Conservation (phyloP, 1,140 invertebrate species). For the Trichomalopsis sarcophagae region DNA sequence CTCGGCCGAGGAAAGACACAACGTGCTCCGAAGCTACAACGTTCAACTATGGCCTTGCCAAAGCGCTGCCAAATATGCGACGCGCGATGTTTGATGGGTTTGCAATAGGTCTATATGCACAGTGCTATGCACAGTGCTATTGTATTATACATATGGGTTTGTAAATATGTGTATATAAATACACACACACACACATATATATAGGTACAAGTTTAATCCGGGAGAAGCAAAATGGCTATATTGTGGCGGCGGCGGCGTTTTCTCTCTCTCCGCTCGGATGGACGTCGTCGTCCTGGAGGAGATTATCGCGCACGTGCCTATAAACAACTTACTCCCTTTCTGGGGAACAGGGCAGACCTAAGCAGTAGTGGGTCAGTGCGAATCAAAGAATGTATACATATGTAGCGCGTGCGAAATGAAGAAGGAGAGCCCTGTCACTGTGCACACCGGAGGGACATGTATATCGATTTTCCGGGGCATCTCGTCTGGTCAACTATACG, state of each 20-base stretch:
- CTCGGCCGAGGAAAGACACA: not conserved
- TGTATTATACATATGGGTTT: not conserved
- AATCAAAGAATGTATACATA: not conserved
- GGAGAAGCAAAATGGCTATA: slow-evolving; percentile 24
- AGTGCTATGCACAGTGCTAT: not conserved
- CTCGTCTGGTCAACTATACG: not conserved
- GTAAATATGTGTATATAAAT: not conserved
- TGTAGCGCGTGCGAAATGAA: not conserved
- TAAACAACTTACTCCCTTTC: not conserved
- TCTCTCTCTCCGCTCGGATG: not conserved
- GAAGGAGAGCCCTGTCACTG: not conserved
- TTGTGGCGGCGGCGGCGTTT: slow-evolving; percentile 6
- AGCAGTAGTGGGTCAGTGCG: too few species aligned
- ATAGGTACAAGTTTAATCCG: not conserved
- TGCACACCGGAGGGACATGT: not conserved
- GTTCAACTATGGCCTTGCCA: not conserved
- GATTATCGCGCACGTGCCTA: not conserved
- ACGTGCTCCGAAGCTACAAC: not conserved
- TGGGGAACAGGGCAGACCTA: not conserved
- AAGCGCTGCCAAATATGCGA: not conserved
- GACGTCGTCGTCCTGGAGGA: not conserved
- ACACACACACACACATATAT: not conserved
- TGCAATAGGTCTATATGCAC: not conserved
- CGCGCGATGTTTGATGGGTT: not conserved
- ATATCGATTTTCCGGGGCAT: not conserved